Evolutionary conservation across 1,140 invertebrate genomes (phyloP).

Genomic region (Zeugodacus cucurbitae): DNA sequence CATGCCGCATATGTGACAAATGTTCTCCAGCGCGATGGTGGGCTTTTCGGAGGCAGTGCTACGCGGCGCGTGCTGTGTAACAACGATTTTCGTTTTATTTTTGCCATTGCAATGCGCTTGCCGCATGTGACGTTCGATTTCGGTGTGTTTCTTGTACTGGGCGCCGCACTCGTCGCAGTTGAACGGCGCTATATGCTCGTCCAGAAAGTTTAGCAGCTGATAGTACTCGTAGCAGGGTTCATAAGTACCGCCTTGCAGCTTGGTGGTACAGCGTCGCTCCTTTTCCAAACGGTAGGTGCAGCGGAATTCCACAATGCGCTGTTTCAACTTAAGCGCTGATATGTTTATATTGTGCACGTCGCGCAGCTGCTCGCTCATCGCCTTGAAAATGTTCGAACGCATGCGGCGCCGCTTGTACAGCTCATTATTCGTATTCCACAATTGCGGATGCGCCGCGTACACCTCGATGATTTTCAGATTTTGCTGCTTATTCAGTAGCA

Average conservation of each 20-base stretch:
- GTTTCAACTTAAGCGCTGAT: conserved; percentile 53
- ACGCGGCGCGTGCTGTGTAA: not conserved
- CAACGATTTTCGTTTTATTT: not conserved
- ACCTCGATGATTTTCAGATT: conserved; percentile 59
- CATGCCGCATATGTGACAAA: conserved; percentile 60
- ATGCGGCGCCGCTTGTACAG: conserved; percentile 57
- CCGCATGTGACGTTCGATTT: not conserved
- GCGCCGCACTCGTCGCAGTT: conserved; percentile 43
- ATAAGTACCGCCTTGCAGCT: conserved; percentile 46
- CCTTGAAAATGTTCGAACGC: conserved; percentile 52
- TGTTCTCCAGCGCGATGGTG: conserved; percentile 6
- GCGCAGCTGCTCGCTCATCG: conserved; percentile 50
- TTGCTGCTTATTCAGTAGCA: conserved; percentile 51
- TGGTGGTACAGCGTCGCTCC: conserved; percentile 46
- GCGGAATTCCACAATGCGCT: conserved; percentile 56
- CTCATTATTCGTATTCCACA: conserved; percentile 57
- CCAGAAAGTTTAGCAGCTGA: conserved; percentile 51
- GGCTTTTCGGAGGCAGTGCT: not conserved
- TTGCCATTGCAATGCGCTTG: not conserved
- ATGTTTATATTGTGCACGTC: conserved; percentile 57
- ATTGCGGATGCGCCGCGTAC: conserved; percentile 54
- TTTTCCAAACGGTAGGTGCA: conserved; percentile 58
- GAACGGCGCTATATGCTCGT: conserved; percentile 57
- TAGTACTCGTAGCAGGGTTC: conserved; percentile 55
- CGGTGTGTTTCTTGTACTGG: conserved; percentile 26